Percentiles rank a stretch among this genome's conserved stretches.
These are phyloP conservation scores for Rhipidura dahli DNA, from an alignment of 2,113 vertebrate genomes.

Conservation along the genomic window DNA sequence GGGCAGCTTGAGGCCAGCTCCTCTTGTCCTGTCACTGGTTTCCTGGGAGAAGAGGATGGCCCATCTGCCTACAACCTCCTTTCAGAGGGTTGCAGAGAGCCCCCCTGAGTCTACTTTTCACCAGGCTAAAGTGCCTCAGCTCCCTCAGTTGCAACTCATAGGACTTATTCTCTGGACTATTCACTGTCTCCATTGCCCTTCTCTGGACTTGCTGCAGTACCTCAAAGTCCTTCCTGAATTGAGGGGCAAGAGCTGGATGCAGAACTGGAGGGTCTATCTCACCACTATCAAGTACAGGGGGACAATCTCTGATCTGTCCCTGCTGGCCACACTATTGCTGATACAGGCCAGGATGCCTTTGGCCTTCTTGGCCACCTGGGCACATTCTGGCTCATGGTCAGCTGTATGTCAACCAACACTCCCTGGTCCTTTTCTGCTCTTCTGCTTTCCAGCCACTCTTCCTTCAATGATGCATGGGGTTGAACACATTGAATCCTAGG, in stretches of 20 bases:
- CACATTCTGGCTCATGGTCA: neutral
- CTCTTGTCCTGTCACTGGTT: neutral
- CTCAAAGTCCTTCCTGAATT: neutral
- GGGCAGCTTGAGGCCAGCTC: neutral
- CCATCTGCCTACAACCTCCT: neutral
- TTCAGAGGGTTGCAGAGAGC: neutral
- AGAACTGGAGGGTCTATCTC: neutral
- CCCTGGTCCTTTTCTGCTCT: neutral
- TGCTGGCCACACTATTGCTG: too few species aligned
- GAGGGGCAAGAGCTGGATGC: neutral
- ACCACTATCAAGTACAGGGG: accelerated
- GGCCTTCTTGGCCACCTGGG: neutral
- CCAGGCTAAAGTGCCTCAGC: neutral
- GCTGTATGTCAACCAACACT: too few species aligned
- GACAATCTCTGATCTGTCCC: accelerated
- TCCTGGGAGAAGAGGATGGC: neutral
- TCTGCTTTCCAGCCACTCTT: neutral
- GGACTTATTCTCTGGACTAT: neutral
- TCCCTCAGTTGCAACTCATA: neutral
- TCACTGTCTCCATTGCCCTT: neutral
- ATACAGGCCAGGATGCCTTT: too few species aligned
- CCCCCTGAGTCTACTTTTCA: accelerated
- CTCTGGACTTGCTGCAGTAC: neutral
- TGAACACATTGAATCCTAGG: neutral
- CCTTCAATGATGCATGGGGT: neutral